Percentiles rank a stretch among this genome's conserved stretches.
Evolutionary conservation across 2,888 invertebrate species (phyloP).

Genomic region (Ornithoptera priamus): DNA sequence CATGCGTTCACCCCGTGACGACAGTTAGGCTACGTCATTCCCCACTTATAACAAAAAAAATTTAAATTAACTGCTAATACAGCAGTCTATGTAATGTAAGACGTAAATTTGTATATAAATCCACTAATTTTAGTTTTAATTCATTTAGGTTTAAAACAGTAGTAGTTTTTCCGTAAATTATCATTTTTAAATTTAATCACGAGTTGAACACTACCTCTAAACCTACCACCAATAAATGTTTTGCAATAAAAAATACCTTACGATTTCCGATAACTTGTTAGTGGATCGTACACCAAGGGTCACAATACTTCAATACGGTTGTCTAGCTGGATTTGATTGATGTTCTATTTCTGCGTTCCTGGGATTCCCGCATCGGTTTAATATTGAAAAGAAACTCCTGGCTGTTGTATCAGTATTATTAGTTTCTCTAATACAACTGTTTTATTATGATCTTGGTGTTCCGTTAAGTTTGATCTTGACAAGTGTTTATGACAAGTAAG

Average conservation of each 20-base stretch:
- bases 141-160: no score
- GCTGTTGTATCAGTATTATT: conserved; percentile 7
- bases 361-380: not conserved
- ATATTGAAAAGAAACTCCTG: conserved; percentile 8
- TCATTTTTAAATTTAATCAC: not conserved
- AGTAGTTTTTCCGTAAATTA: no score
- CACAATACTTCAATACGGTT: conserved; percentile 1
- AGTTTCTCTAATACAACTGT: conserved; percentile 4
- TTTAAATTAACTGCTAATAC: no score
- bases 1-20: no score
- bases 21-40: no score
- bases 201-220: not conserved
- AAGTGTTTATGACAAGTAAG: conserved; percentile 28
- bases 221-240: not conserved
- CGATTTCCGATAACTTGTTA: not conserved
- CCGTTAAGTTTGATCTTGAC: conserved; percentile 11
- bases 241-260: not conserved
- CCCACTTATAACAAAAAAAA: no score
- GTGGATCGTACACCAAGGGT: not conserved
- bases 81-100: no score
- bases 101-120: no score
- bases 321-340: conserved; percentile 11
- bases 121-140: no score
- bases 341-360: conserved; percentile 1
- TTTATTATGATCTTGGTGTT: conserved; percentile 4